Base-by-base conservation (phyloP, 2,113 vertebrate species). In the Calyptommatus sinebrachiatus region DNA sequence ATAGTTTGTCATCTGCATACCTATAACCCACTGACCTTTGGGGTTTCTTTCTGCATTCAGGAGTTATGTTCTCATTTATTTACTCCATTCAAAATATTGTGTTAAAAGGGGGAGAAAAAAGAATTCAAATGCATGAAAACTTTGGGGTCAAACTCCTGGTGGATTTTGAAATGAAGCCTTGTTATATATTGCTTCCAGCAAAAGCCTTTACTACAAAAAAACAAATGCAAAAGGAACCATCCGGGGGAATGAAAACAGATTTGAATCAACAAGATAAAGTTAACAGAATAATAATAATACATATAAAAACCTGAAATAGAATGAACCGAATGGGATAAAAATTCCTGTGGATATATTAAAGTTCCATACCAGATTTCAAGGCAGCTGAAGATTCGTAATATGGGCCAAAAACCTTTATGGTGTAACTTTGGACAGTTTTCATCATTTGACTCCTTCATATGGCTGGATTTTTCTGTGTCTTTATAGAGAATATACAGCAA, bases 271-370 rank as follows among this genome's bases (percentile, higher is more conserved):
- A 91, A 74, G 82, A 92, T 91, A 87, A 91, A 88, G 90, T 85
- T 93, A 92, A 93, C 87, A 90, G 86, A 74, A 93, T 93, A 86
- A 93, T 77, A 53, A 92, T 72, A 53, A 72, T 57, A 57, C 53
- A 57, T 57, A 57, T 57, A 72, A 90, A 83, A 92, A 80, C 91
- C 68, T 81, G 73, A 28, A 80, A 93, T 88, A 91, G 85, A 92
- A 92, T 92, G 83, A 92, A 84, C 85, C 80, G 91, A 93, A 93
- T 88, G 85, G 85, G 90, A 92, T 93, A 93, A 93, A 91, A 91
- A 88, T 62, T 66, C 76, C 68, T 41, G 80, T 84, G 73, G 85
- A 90, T 73, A 88, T 78, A 82, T 83, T 82, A 84, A 76, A 73
- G 45, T 83, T 83, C 41, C 11, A 60, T 74, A 74, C 31, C 0